Percentiles rank a stretch among this genome's conserved stretches.
Evolutionary conservation across 2,113 vertebrate genomes (phyloP).

Genomic region (Brachypodius melanocephalos): DNA sequence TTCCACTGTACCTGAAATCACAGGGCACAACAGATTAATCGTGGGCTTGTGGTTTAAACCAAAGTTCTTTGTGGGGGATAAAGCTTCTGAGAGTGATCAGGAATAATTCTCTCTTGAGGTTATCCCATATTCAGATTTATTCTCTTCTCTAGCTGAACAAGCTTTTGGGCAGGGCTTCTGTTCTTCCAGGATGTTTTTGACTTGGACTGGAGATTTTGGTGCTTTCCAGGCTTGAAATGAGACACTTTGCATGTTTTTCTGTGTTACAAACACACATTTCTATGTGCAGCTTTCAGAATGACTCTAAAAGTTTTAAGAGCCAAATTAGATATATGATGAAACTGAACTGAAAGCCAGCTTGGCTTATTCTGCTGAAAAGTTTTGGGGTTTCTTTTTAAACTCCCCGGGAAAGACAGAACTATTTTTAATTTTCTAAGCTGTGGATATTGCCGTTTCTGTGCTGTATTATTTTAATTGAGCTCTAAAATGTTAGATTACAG

Average conservation of each 20-base stretch:
- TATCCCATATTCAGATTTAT: not conserved
- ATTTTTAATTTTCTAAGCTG: not conserved
- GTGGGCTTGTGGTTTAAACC: accelerated
- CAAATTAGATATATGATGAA: not conserved
- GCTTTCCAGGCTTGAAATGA: not conserved
- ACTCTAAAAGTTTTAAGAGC: too few relatives aligned
- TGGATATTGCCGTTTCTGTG: not conserved
- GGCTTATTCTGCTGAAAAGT: not conserved
- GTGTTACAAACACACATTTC: not conserved
- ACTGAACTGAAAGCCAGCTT: not conserved
- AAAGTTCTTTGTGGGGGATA: not conserved
- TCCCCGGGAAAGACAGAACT: not conserved
- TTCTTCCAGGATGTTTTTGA: not conserved
- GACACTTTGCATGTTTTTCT: not conserved
- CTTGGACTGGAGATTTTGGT: not conserved
- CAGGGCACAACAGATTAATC: accelerated
- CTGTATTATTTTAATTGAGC: not conserved
- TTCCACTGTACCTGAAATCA: not conserved
- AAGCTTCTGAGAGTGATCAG: accelerated
- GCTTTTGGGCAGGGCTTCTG: not conserved
- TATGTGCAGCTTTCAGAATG: not conserved
- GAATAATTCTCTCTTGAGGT: not conserved
- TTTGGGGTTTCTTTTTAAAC: not conserved
- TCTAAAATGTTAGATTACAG: not conserved
- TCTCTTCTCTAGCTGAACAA: not conserved